Evolutionary conservation across 2,888 invertebrate species (phyloP).

Genomic region (Heliothis peltigera): DNA sequence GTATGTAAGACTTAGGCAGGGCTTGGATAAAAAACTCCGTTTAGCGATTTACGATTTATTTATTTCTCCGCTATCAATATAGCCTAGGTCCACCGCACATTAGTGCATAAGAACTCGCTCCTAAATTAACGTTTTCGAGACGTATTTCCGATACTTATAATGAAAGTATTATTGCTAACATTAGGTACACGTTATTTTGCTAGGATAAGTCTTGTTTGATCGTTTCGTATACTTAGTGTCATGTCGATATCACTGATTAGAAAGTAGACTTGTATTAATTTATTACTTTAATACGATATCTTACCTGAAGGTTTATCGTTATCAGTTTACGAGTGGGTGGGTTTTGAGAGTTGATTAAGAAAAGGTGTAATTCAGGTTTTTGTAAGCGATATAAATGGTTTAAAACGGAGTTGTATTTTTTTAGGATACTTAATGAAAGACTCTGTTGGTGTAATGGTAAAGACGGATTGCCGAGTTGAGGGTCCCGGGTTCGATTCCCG

Average conservation of each 20-base stretch:
- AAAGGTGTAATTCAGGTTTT: not conserved
- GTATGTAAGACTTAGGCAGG: too few relatives aligned
- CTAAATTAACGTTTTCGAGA: conserved; percentile 36
- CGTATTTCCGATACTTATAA: conserved; percentile 39
- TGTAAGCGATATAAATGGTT: not conserved
- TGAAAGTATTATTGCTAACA: conserved; percentile 26
- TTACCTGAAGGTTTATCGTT: not conserved
- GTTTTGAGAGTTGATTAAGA: not conserved
- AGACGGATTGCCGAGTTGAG: too few relatives aligned
- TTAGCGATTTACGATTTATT: not conserved
- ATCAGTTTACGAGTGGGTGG: not conserved
- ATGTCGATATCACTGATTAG: conserved; percentile 9
- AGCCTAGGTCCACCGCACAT: conserved; percentile 5
- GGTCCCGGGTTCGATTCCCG: too few relatives aligned
- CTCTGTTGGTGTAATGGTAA: too few relatives aligned
- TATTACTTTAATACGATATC: conserved; percentile 11
- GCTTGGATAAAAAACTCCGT: not conserved
- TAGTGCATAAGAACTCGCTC: conserved; percentile 42
- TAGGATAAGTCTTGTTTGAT: conserved; percentile 9
- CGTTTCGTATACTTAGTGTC: conserved; percentile 17
- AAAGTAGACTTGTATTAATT: conserved; percentile 1
- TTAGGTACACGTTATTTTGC: conserved; percentile 9
- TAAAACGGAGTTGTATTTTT: too few relatives aligned
- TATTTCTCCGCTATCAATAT: conserved; percentile 14
- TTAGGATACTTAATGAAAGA: too few relatives aligned